These are phyloP conservation scores for Noctua pronuba DNA, from an alignment of 2,888 invertebrate genomes.

Conservation along the genomic window DNA sequence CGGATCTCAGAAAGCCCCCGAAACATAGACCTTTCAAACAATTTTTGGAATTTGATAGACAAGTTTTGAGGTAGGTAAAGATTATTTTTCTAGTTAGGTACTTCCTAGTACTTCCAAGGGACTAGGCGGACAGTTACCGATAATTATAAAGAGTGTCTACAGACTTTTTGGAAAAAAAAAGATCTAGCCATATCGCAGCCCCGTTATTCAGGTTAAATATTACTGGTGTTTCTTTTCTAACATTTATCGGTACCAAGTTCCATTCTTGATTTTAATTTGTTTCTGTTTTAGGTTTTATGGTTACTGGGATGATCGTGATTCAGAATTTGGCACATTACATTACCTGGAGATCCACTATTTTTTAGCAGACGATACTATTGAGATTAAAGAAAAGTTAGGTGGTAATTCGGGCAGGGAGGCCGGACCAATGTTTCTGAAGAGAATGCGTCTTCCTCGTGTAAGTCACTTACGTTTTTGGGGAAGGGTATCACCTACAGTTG, in stretches of 20 bases:
- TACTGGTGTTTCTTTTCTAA: background rate
- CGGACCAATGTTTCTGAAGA: constrained; percentile 93
- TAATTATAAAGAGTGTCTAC: background rate
- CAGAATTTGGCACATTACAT: constrained; percentile 94
- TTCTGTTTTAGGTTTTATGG: constrained; percentile 92
- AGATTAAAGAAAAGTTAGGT: constrained; percentile 94
- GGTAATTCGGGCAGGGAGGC: constrained; percentile 93
- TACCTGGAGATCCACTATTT: constrained; percentile 95
- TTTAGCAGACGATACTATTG: constrained; percentile 96
- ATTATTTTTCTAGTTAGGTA: background rate
- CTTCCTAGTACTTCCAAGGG: background rate
- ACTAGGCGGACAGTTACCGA: background rate
- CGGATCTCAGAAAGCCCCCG: constrained; percentile 74
- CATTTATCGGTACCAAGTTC: background rate
- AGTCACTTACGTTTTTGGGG: constrained; percentile 42
- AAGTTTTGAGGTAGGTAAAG: constrained; percentile 86
- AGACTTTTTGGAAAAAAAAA: background rate
- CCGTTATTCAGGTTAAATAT: background rate
- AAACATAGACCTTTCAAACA: constrained; percentile 93
- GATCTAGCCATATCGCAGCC: background rate
- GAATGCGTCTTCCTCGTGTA: constrained; percentile 95
- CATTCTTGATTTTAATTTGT: background rate
- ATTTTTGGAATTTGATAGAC: constrained; percentile 95
- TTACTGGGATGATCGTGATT: constrained; percentile 96
- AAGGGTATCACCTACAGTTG: background rate